phyloP scores from a whole-genome alignment of 37 sponge, comb jelly and placozoan species.

The Halisarca cf. caerulea region DNA sequence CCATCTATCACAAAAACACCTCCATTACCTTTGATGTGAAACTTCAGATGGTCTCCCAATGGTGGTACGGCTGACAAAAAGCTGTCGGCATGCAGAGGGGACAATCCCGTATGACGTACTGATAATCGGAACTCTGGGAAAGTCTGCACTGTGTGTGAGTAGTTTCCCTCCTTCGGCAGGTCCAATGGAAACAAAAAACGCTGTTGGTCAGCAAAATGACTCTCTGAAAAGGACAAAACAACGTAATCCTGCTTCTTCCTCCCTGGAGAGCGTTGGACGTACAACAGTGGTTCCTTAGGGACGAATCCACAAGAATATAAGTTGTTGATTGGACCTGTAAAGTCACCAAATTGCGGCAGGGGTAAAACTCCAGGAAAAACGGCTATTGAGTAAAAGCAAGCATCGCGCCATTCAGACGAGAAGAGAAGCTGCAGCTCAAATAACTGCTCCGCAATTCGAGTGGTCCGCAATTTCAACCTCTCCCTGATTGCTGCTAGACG shows the following conservation, averaged over 20 bases:
- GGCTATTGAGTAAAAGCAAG: not conserved
- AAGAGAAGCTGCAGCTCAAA: not conserved
- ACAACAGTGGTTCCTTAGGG: not conserved
- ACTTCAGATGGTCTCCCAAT: not conserved
- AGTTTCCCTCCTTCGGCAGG: no score
- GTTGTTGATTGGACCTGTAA: not conserved
- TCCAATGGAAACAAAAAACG: not conserved
- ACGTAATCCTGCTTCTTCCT: not conserved
- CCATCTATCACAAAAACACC: not conserved
- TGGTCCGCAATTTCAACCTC: not conserved
- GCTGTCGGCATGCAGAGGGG: not conserved
- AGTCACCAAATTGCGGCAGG: not conserved
- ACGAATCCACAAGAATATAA: slow-evolving; percentile 1
- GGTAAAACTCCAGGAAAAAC: not conserved
- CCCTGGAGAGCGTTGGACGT: not conserved
- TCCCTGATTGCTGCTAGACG: not conserved
- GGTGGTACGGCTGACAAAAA: not conserved
- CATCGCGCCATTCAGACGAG: not conserved
- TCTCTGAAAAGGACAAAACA: not conserved
- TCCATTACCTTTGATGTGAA: not conserved
- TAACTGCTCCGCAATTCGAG: not conserved
- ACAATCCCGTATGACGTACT: not conserved
- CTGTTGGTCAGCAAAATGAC: not conserved
- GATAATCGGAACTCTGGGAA: not conserved
- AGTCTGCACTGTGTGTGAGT: not conserved